Base-by-base conservation (phyloP, 2,888 invertebrate species). In the Euplagia quadripunctaria region DNA sequence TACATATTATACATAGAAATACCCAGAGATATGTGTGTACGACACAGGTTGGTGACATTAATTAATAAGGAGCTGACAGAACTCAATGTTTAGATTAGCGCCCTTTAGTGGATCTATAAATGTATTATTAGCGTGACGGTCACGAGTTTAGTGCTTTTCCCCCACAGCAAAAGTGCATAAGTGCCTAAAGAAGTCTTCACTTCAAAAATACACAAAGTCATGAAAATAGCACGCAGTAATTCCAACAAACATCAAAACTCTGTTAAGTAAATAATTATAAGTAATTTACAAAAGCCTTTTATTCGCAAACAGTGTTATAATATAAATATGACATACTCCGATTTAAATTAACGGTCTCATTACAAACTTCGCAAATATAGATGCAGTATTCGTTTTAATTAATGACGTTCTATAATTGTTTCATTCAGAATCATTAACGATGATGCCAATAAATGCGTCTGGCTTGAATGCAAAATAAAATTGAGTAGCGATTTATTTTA, bases 351-450 rank as follows among this genome's bases (percentile, higher is more conserved):
- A 75, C 69, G 82, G 61, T 77, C 52, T 49, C 73, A 41, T 70
- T 72, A 72, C 51, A 20, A 65, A 49, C 51, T 72, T 73, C 55
- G 73, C 69, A 75, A 82, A 71, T 70, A 71, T 66, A 71, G 65
- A 75, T 61, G 41, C 55, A 70, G 61, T 74, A 66, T 82, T 80
- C 12, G 65, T 78, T 79, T 79, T 73, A 80, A 81, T 83, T 78
- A 77, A 79, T 73, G 73, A 66, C 51, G 55, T 70, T 55, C 72
- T 68, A 71, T 78, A 79, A 86, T 85, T 81, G 78, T 79, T 81
- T 73, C 73, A 55, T 79, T 82, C 78, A 69, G 71, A 75, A 79
- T 82, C 77, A 77, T 78, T 81, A 75, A 79, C 65, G 69, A 71
- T 76, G 70, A 71, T 68, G 73, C 69, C 72, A 75, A 77, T 81